A percentile compares a stretch with the other conserved stretches of the same genome.
Evolutionary conservation across 2,113 vertebrate species (phyloP).

Genomic region (Rhinoptilus africanus): DNA sequence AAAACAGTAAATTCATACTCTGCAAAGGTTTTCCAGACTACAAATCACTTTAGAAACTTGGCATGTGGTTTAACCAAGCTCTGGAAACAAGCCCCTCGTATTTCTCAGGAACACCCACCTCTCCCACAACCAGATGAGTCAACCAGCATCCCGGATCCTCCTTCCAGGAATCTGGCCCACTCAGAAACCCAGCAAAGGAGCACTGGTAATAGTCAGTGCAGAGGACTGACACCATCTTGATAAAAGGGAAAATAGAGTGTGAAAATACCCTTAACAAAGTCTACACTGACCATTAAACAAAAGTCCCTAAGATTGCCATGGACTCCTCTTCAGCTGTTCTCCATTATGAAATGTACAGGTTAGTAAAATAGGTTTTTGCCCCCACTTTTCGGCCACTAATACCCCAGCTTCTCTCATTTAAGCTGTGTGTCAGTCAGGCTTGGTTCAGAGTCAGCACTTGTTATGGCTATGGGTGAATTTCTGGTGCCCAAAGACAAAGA

Average conservation of each 20-base stretch:
- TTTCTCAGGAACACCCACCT: slow-evolving; percentile 4
- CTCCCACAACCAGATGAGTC: background rate
- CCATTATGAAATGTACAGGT: background rate
- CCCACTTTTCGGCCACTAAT: background rate
- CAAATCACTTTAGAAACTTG: background rate
- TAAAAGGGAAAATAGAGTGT: background rate
- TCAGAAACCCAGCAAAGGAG: background rate
- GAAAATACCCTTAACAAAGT: background rate
- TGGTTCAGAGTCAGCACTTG: background rate
- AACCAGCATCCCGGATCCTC: background rate
- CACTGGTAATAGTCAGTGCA: background rate
- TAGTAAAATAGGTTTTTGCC: background rate
- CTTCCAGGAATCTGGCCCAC: background rate
- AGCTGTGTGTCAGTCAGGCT: background rate
- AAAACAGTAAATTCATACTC: background rate
- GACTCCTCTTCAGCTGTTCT: background rate
- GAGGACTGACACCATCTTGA: background rate
- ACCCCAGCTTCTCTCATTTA: background rate
- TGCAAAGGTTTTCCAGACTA: background rate
- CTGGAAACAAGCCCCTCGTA: background rate
- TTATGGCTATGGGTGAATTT: background rate
- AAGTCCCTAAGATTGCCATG: background rate
- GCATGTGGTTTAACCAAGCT: background rate
- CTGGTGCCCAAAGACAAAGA: background rate
- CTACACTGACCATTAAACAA: background rate